These are phyloP conservation scores for Hemistola chrysoprasaria DNA, from an alignment of 2,888 invertebrate species.

Conservation along the genomic window DNA sequence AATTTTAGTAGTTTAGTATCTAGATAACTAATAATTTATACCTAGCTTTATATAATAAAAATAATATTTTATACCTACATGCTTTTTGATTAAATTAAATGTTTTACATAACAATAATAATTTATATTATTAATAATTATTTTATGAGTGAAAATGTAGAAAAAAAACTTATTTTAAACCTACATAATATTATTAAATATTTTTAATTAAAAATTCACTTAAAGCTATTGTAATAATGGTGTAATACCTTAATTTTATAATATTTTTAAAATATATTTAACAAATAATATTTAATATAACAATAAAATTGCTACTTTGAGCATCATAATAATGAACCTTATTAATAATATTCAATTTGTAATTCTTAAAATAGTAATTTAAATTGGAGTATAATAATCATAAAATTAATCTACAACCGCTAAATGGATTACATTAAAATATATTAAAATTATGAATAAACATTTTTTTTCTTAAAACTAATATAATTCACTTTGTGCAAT, in stretches of 20 bases:
- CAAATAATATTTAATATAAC: no score
- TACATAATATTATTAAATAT: conserved; percentile 2
- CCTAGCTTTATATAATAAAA: conserved; percentile 12
- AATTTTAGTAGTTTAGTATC: conserved; percentile 38
- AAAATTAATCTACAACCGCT: no score
- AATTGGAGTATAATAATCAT: no score
- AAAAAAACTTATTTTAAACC: conserved; percentile 40
- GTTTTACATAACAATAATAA: conserved; percentile 4
- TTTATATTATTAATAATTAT: not conserved
- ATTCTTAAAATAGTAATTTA: conserved; percentile 1
- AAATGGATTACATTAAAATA: no score
- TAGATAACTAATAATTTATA: conserved; percentile 5
- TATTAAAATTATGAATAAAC: no score
- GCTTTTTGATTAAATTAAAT: not conserved
- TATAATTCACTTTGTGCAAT: conserved; percentile 71
- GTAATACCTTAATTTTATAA: no score
- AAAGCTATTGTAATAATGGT: no score
- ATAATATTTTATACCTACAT: conserved; percentile 3
- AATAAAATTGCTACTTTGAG: no score
- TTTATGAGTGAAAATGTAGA: conserved; percentile 66
- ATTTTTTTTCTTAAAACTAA: conserved; percentile 6
- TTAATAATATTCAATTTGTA: conserved; percentile 6
- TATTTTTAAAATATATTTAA: no score
- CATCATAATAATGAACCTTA: no score
- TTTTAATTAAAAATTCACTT: conserved; percentile 4